Conservation (phyloP, 2,888 invertebrate genomes). For the Lycophotia porphyrea region DNA sequence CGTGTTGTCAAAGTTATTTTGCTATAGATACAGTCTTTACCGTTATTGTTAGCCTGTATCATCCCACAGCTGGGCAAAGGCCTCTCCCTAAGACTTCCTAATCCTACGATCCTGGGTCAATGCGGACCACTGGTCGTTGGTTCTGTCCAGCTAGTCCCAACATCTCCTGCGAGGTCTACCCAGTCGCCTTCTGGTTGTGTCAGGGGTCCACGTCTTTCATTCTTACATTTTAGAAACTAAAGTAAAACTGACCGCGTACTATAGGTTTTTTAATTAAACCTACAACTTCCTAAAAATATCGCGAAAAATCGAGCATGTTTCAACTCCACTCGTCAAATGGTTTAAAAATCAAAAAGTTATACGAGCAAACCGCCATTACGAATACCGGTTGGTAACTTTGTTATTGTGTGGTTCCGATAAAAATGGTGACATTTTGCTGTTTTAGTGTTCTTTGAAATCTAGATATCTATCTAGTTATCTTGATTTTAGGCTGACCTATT, state of each 20-base stretch:
- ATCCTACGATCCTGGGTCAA: no score
- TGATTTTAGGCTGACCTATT: no score
- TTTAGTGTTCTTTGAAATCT: neutral
- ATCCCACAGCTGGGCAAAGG: no score
- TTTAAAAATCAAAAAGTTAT: constrained; percentile 15
- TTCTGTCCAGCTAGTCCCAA: no score
- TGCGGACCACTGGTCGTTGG: no score
- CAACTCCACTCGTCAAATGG: neutral
- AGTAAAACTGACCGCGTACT: neutral
- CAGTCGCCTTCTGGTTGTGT: no score
- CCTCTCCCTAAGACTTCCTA: no score
- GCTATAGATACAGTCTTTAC: neutral
- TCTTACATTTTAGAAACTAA: neutral
- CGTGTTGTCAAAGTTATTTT: neutral
- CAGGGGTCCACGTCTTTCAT: neutral
- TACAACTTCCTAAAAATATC: neutral
- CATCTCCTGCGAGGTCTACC: no score
- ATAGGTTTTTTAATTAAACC: constrained; percentile 11
- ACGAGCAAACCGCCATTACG: neutral
- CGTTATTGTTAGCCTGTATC: no score
- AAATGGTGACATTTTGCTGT: neutral
- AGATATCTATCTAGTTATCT: no score
- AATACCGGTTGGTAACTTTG: neutral
- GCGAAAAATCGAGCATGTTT: neutral
- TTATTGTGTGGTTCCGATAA: constrained; percentile 1